Conservation (phyloP, 2,113 vertebrate genomes). For the Corythornis vintsioides region DNA sequence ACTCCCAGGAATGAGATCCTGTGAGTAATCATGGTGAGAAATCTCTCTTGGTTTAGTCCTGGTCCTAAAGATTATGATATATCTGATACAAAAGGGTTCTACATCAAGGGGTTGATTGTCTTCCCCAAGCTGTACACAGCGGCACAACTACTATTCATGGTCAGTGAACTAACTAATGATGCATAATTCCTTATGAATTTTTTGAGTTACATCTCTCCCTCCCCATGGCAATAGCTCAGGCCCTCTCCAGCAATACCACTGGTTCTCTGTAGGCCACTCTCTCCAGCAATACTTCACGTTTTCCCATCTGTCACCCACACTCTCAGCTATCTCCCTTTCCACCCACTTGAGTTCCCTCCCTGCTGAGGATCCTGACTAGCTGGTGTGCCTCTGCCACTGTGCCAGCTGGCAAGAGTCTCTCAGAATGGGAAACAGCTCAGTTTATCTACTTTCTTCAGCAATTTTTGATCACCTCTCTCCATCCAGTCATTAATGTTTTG, state of each 20-base stretch:
- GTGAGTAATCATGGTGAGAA: neutral
- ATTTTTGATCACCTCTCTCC: neutral
- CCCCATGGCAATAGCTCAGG: neutral
- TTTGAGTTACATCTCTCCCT: neutral
- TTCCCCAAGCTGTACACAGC: neutral
- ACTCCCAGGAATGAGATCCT: neutral
- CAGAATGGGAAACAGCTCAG: neutral
- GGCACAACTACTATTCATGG: neutral
- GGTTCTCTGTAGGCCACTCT: neutral
- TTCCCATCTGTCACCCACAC: neutral
- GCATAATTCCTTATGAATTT: neutral
- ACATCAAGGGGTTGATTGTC: neutral
- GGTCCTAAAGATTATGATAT: neutral
- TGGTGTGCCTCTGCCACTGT: neutral
- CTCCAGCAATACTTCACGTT: neutral
- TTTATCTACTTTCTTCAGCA: neutral
- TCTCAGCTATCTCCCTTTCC: neutral
- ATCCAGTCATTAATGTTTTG: neutral
- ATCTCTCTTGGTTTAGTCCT: neutral
- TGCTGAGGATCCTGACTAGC: neutral
- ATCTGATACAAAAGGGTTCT: neutral
- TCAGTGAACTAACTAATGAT: neutral
- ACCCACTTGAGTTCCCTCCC: neutral
- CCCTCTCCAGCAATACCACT: neutral
- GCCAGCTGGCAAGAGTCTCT: neutral